Evolutionary conservation across 2,797 vertebrate genomes (phyloP).

Genomic region (Peromyscus eremicus): DNA sequence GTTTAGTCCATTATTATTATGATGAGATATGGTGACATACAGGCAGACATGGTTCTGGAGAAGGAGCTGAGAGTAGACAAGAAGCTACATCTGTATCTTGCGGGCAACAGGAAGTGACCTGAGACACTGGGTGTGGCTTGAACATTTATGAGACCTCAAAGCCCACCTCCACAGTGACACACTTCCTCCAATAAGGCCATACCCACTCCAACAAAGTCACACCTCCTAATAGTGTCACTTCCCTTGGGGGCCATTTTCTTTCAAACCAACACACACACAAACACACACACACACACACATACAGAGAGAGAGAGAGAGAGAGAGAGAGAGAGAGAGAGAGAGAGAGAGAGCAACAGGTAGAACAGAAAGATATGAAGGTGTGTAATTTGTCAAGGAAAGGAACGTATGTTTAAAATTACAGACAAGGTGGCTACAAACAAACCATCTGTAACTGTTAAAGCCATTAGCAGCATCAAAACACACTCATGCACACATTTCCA

Average conservation of each 20-base stretch:
- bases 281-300: too few relatives aligned
- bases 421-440: not conserved
- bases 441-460: not conserved
- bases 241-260: not conserved
- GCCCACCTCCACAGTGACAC: not conserved
- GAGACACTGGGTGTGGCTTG: not conserved
- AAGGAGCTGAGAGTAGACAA: not conserved
- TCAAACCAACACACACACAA: not conserved
- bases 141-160: not conserved
- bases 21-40: not conserved
- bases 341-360: not conserved
- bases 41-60: not conserved
- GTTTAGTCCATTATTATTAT: not conserved
- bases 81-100: not conserved
- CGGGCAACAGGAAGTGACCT: not conserved
- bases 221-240: not conserved
- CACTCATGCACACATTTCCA: not conserved
- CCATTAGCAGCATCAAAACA: not conserved
- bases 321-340: not conserved
- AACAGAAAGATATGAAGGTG: not conserved
- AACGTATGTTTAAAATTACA: not conserved
- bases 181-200: not conserved
- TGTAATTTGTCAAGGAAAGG: not conserved
- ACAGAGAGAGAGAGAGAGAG: not conserved
- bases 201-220: not conserved